These are phyloP conservation scores for Cebus imitator DNA, from an alignment of 2,113 vertebrate genomes.

Conservation along the genomic window DNA sequence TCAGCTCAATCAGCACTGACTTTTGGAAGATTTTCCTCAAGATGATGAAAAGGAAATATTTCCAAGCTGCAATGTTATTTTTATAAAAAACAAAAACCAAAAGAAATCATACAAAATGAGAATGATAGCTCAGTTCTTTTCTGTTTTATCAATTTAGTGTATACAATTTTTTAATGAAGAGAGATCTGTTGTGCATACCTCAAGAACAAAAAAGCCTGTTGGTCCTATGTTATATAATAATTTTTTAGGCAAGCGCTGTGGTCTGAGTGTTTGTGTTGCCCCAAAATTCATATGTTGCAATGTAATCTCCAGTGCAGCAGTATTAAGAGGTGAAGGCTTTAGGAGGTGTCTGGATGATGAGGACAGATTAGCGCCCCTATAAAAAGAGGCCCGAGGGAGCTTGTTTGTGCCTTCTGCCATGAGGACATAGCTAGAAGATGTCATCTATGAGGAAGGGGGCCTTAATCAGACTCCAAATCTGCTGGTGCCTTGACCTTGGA, in stretches of 20 bases:
- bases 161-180: neutral
- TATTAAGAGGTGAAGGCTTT: neutral
- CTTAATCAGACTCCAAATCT: neutral
- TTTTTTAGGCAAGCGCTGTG: neutral
- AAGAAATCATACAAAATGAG: neutral
- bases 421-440: neutral
- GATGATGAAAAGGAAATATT: conserved; percentile 32
- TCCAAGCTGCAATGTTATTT: neutral
- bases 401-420: neutral
- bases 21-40: conserved; percentile 10
- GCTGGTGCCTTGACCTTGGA: neutral
- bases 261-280: neutral
- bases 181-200: neutral
- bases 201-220: neutral
- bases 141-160: neutral
- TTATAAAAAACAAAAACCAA: neutral
- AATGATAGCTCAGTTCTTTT: conserved; percentile 8
- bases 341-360: neutral
- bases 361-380: neutral
- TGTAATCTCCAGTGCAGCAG: neutral
- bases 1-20: neutral
- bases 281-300: neutral
- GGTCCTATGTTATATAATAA: neutral
- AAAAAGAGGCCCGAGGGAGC: neutral
- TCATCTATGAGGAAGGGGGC: neutral